Conservation (phyloP, 2,113 vertebrate species). For the Paratilapia polleni region DNA sequence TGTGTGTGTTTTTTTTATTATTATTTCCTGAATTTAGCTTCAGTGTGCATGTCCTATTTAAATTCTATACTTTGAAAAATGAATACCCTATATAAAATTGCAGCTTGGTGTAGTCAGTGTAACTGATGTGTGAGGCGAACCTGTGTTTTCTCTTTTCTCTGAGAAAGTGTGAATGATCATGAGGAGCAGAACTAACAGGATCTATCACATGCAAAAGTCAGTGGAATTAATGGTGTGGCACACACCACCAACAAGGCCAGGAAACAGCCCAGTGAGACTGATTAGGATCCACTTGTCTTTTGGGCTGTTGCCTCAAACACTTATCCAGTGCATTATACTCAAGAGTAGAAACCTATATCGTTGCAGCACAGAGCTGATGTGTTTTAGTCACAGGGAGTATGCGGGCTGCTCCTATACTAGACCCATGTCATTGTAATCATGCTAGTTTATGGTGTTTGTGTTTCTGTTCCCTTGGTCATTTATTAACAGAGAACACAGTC, state of each 20-base stretch:
- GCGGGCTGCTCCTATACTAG: background rate
- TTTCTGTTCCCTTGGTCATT: slow-evolving; percentile 58
- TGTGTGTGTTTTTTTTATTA: too few species aligned
- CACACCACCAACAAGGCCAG: background rate
- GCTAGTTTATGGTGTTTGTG: slow-evolving; percentile 66
- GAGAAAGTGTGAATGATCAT: background rate
- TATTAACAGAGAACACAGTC: slow-evolving; percentile 71
- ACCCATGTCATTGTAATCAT: slow-evolving; percentile 20
- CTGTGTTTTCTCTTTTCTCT: background rate
- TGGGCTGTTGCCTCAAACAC: background rate
- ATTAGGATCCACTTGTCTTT: background rate
- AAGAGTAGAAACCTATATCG: background rate
- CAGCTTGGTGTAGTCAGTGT: background rate
- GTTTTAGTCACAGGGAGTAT: background rate
- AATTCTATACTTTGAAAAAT: too few species aligned
- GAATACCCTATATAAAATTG: background rate
- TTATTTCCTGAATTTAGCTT: too few species aligned
- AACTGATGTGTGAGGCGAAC: background rate
- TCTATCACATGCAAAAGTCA: background rate
- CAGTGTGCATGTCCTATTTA: too few species aligned
- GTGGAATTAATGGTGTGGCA: background rate
- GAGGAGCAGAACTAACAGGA: background rate
- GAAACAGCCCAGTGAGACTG: background rate
- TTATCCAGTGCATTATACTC: background rate
- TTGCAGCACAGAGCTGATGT: background rate